These are phyloP conservation scores for Drosophila flavopinicola DNA, from an alignment of 2,888 invertebrate species.

Conservation along the genomic window DNA sequence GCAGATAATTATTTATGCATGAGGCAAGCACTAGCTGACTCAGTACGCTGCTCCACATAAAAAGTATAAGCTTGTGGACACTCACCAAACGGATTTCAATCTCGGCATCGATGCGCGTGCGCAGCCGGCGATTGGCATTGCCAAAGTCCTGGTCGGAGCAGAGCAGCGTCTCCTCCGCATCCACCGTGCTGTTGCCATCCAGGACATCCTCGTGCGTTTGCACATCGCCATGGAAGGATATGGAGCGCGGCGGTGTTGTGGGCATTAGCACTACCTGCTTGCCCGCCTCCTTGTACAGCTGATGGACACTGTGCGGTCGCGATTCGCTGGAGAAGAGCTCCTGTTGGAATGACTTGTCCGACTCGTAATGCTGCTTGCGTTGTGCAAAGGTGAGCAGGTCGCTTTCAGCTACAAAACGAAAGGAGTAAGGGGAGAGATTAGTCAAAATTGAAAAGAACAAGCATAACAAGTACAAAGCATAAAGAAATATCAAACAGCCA, in stretches of 20 bases:
- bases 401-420: constrained; percentile 91
- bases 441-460: too few species aligned
- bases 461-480: too few species aligned
- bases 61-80: constrained; percentile 53
- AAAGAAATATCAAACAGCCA: too few species aligned
- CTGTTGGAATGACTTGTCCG: constrained; percentile 88
- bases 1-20: constrained; percentile 68
- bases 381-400: constrained; percentile 94
- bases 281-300: constrained; percentile 92
- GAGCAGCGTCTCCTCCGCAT: constrained; percentile 87
- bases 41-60: neutral
- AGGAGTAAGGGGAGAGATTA: too few species aligned
- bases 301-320: constrained; percentile 90
- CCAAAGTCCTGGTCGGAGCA: constrained; percentile 91
- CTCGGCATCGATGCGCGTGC: constrained; percentile 90
- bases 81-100: constrained; percentile 95
- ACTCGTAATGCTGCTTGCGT: constrained; percentile 91
- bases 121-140: constrained; percentile 88
- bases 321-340: constrained; percentile 91
- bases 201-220: constrained; percentile 56
- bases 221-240: constrained; percentile 66
- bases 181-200: constrained; percentile 39
- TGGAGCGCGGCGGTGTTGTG: constrained; percentile 63
- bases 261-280: constrained; percentile 82
- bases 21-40: constrained; percentile 15